Conservation (phyloP, 1,140 invertebrate species). For the Chironomus striatipennis region DNA sequence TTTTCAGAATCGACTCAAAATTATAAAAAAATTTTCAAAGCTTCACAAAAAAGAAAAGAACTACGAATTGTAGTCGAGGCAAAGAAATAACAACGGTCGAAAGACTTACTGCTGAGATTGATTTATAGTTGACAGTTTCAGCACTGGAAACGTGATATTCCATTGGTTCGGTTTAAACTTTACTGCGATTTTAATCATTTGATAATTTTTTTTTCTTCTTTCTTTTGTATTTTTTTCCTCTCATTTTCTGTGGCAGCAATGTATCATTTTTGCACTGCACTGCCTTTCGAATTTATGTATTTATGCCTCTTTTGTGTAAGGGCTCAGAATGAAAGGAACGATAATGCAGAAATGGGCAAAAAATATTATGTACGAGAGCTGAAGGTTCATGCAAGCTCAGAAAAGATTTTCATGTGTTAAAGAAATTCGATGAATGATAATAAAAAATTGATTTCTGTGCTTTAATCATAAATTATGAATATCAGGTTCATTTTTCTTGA, state of each 20-base stretch:
- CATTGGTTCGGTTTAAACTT: slow-evolving; percentile 16
- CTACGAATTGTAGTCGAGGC: background rate
- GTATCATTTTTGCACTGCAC: slow-evolving; percentile 12
- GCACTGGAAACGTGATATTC: slow-evolving; percentile 20
- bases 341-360: background rate
- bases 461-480: too few species aligned
- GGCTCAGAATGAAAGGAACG: background rate
- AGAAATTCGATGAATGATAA: slow-evolving; percentile 9
- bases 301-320: background rate
- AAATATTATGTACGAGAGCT: too few species aligned
- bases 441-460: too few species aligned
- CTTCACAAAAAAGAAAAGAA: too few species aligned
- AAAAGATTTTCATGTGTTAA: background rate
- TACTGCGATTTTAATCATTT: slow-evolving; percentile 20
- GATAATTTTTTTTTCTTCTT: background rate
- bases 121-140: slow-evolving; percentile 18
- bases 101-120: slow-evolving; percentile 12
- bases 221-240: background rate
- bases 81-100: background rate
- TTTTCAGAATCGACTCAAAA: background rate
- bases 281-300: background rate
- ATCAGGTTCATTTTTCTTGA: too few species aligned
- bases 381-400: background rate
- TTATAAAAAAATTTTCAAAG: background rate
- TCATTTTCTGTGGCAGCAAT: background rate